A percentile compares a stretch with the other conserved stretches of the same genome.
Conservation (phyloP, 1,140 invertebrate genomes). For the Dufourea novaeangliae region DNA sequence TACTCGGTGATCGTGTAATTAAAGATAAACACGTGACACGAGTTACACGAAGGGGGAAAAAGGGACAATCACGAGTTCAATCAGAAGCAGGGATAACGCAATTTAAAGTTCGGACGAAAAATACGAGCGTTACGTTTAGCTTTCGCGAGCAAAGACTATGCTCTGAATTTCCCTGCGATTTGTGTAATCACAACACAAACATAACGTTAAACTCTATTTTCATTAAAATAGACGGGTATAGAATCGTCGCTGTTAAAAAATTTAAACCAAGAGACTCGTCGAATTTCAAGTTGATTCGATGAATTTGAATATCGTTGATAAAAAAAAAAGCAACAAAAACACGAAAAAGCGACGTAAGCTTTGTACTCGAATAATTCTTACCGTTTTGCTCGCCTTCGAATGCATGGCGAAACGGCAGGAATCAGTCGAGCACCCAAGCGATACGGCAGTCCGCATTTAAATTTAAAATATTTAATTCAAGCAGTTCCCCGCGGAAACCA, state of each 20-base stretch:
- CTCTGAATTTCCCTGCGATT: not conserved
- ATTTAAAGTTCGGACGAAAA: constrained; percentile 21
- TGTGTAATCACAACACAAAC: not conserved
- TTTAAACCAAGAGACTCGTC: too few relatives aligned
- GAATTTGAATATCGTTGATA: not conserved
- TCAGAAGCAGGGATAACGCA: not conserved
- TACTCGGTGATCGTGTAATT: not conserved
- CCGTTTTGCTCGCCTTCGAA: too few relatives aligned
- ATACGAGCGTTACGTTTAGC: constrained; percentile 5
- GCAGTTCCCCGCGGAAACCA: too few relatives aligned
- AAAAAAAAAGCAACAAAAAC: too few relatives aligned
- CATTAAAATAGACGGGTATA: not conserved
- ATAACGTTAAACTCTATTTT: constrained; percentile 8
- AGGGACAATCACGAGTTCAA: not conserved
- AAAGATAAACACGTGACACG: constrained; percentile 3
- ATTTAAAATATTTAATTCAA: not conserved
- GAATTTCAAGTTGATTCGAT: not conserved
- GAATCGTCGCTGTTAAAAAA: not conserved
- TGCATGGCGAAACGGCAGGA: too few relatives aligned
- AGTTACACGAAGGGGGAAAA: not conserved
- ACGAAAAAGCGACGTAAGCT: too few relatives aligned
- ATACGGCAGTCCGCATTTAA: not conserved
- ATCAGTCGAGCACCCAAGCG: too few relatives aligned
- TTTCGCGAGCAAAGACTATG: not conserved
- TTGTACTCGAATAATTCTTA: too few relatives aligned